Conservation (phyloP, 2,113 vertebrate genomes). For the Alosa alosa region DNA sequence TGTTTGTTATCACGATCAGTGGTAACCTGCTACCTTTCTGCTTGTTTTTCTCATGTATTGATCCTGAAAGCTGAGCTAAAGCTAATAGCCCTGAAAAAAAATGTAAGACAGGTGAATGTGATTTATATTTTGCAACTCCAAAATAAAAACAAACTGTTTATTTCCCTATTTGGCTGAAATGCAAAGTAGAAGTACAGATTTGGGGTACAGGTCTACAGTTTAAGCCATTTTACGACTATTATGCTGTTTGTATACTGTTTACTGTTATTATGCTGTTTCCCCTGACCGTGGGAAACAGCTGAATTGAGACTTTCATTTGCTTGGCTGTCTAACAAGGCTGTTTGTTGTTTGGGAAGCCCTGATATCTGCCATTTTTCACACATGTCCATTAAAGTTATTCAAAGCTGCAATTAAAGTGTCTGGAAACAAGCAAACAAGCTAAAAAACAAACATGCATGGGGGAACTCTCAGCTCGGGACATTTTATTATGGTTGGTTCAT, state of each 20-base stretch:
- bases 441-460: background rate
- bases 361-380: background rate
- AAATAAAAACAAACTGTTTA: background rate
- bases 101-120: background rate
- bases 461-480: background rate
- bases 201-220: background rate
- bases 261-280: background rate
- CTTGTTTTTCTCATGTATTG: background rate
- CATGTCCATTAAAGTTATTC: background rate
- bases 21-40: background rate
- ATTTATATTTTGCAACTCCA: background rate
- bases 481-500: background rate
- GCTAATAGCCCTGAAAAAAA: background rate
- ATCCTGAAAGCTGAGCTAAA: background rate
- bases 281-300: background rate
- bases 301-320: background rate
- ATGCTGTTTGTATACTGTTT: no score
- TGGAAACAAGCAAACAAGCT: background rate
- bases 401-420: background rate
- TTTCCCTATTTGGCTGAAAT: background rate
- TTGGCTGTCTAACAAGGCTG: background rate
- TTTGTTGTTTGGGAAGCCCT: background rate
- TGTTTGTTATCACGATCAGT: constrained; percentile 3
- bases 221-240: background rate
- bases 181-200: background rate